Evolutionary conservation across 1,140 invertebrate species (phyloP), one percentile per base, ranked within the genome.

Genomic region (Lepidostoma basale): DNA sequence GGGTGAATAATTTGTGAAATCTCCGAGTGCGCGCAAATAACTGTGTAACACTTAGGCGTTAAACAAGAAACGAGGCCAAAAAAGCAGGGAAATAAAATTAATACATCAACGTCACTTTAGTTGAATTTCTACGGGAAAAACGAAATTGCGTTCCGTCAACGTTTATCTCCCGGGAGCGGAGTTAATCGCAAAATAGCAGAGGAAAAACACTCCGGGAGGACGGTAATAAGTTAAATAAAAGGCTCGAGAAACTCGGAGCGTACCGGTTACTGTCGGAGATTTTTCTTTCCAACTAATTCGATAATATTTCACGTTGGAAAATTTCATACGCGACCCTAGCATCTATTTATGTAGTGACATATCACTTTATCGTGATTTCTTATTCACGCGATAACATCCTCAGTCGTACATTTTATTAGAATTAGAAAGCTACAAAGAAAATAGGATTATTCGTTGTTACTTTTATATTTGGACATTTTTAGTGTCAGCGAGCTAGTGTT

Each of bases 161-260:
- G 36, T 60, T 60, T 60, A 60, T 60, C 39, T 28, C 54, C 39
- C 52, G 40, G 64, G 52, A 56, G 45, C 54, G 20, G 44, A 67
- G 64, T 67, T 67, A 56, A 58, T 67, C 64, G 64, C 64, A 39
- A 67, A 67, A 67, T 26, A 67, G 64, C 54, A 59, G 44, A 52
- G 42, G 9, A 67, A 56, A 58, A 58, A 65, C 52, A 65, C 49
- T 39, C 33, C 63, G 25, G 22, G 26, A 65, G 49, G 40, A 42
- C 33, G 49, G 25, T 40, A 56, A 65, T 56, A 36, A 56, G 28
- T 56, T 65, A 56, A 65, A 56, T 39, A 40, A 40, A 65, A 63
- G 42, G 42, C 44, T 25, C 36, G 33, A 47, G 47, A 47, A 63
- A 63, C 22, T 49, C 22, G 5, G n/a, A 25, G 25, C 18, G n/a